Evolutionary conservation across 2,888 invertebrate species (phyloP), one percentile per base, ranked within the genome.

Genomic region (Celastrina argiolus): DNA sequence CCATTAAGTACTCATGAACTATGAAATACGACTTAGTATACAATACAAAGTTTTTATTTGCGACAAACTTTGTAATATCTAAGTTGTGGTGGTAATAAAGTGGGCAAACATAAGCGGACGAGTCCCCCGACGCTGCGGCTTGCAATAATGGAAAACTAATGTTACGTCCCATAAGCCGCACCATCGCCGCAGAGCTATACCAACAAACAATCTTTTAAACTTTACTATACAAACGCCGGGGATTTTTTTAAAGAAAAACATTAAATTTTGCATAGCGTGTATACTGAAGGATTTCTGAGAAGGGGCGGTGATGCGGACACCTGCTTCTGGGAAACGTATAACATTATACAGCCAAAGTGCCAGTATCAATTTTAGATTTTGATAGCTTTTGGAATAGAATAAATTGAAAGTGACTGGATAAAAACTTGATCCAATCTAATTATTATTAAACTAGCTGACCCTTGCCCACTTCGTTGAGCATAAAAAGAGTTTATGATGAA

Each of bases 111-210:
- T 59, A 31, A 34, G 31, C 18, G 28, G 26, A 28, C 16, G 39
- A 12, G 61, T 61, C 36, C 61, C 61, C 39, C 56, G 56, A 14
- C 22, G 12, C 18, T 10, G 59, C 22, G 14, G 39, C 61, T 36
- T 34, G 58, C 61, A 34, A 59, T 59, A 59, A 59, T 59, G 31
- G 59, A 59, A 59, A 59, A 59, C 59, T 59, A 59, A 59, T 36
- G 61, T 61, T 61, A 34, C 14, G 18, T 61, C 34, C 18, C 22
- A 36, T 39, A 36, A 61, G 61, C 36, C 18, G 16, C 61, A 10
- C 16, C 39, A 34, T 61, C 18, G 36, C 59, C 18, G 41, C 31
- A 1, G 10, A 8, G 28, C 18, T 61, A 34, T 22, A 36, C 34
- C 28, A 36, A 34, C 22, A 36, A 36, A 34, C 22, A 36, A 36